phyloP scores from a whole-genome alignment of 2,113 vertebrate species.

The Xiphophorus couchianus region DNA sequence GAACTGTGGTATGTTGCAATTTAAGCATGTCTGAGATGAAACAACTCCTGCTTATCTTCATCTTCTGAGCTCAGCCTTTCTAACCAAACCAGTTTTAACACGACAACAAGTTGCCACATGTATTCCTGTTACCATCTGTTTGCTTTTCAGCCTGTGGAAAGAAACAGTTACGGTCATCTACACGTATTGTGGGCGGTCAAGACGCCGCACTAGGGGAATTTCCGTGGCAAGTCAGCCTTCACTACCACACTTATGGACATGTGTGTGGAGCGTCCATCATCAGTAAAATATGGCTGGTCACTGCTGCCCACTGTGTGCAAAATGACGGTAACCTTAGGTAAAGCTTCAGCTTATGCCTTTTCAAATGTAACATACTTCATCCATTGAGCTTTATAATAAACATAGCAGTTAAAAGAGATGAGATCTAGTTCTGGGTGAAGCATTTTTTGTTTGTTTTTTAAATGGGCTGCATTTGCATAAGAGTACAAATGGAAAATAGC shows the following conservation, averaged over 20 bases:
- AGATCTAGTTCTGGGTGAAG: too few species aligned
- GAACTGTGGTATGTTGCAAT: constrained; percentile 81
- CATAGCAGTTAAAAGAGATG: too few species aligned
- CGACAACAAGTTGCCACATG: constrained; percentile 7
- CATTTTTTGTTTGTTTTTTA: neutral
- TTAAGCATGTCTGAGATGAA: neutral
- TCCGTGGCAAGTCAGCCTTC: constrained; percentile 97
- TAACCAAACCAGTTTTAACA: constrained; percentile 1
- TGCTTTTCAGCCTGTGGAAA: constrained; percentile 85
- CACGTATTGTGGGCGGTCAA: constrained; percentile 90
- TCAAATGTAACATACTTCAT: too few species aligned
- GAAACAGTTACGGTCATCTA: constrained; percentile 74
- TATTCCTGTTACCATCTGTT: neutral
- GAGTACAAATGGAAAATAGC: too few species aligned
- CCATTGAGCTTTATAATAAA: too few species aligned
- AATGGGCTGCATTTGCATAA: too few species aligned
- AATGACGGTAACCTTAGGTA: constrained; percentile 79
- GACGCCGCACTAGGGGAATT: constrained; percentile 85
- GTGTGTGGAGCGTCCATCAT: constrained; percentile 91
- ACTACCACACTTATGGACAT: constrained; percentile 78
- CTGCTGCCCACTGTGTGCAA: constrained; percentile 91
- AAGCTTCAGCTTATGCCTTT: neutral
- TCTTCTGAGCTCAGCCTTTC: neutral
- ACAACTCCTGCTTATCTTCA: neutral
- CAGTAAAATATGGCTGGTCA: constrained; percentile 87